Conservation (phyloP, 2,113 vertebrate species). For the Notechis scutatus region DNA sequence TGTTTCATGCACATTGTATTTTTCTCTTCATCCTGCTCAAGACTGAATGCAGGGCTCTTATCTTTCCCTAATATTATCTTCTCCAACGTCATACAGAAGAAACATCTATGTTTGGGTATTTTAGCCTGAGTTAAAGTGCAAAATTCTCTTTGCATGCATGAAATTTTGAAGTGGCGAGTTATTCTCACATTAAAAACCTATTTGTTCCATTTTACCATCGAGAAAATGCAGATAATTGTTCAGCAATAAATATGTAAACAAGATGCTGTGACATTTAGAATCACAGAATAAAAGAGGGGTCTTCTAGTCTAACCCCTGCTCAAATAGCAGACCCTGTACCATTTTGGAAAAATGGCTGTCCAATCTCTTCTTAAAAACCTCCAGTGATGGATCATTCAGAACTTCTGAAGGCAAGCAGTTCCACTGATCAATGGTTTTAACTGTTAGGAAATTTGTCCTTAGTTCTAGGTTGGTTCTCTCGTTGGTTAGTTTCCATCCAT, state of each 20-base stretch:
- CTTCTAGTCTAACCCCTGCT: not conserved
- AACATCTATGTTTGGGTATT: conserved; percentile 33
- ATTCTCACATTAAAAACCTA: conserved; percentile 51
- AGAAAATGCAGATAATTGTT: conserved; percentile 57
- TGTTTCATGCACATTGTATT: conserved; percentile 44
- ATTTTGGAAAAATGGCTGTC: not conserved
- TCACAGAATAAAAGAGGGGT: not conserved
- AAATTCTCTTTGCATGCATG: conserved; percentile 39
- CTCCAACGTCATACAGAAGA: conserved; percentile 46
- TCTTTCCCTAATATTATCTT: conserved; percentile 43
- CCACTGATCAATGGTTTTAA: not conserved
- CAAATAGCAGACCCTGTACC: not conserved
- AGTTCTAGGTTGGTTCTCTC: not conserved
- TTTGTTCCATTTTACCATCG: conserved; percentile 56
- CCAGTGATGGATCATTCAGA: not conserved
- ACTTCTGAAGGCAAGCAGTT: not conserved
- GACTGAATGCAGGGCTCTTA: conserved; percentile 48
- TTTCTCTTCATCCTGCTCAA: conserved; percentile 40
- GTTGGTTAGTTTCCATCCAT: not conserved
- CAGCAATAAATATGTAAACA: conserved; percentile 49
- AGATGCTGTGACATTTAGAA: conserved; percentile 39
- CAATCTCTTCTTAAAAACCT: not conserved
- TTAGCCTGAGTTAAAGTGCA: conserved; percentile 56
- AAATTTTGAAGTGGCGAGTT: conserved; percentile 47
- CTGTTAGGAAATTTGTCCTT: not conserved